Percentiles rank a stretch among this genome's conserved stretches.
Conservation (phyloP, 1,140 invertebrate genomes). For the Drosophila biarmipes region DNA sequence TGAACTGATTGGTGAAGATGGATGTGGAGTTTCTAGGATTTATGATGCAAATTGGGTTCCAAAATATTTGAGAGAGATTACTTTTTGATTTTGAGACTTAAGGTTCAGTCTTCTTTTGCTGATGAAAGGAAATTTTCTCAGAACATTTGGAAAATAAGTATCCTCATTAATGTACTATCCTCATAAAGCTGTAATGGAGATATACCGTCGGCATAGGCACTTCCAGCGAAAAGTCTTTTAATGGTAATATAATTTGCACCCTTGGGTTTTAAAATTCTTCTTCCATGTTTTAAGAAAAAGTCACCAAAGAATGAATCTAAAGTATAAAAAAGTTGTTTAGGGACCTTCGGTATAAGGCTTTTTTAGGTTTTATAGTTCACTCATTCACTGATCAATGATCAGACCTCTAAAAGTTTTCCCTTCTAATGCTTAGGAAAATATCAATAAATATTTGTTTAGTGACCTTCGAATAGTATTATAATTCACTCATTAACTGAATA, state of each 20-base stretch:
- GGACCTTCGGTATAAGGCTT: background rate
- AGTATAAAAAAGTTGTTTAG: background rate
- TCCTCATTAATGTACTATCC: background rate
- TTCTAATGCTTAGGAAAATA: too few relatives aligned
- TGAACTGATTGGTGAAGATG: conserved; percentile 15
- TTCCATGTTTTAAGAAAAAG: background rate
- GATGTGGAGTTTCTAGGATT: conserved; percentile 1
- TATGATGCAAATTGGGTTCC: background rate
- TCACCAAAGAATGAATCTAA: background rate
- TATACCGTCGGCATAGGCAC: conserved; percentile 17
- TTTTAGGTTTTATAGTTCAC: too few relatives aligned
- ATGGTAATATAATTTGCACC: too few relatives aligned
- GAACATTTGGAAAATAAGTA: too few relatives aligned
- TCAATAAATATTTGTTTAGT: too few relatives aligned
- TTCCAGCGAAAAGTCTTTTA: too few relatives aligned
- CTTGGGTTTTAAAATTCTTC: background rate
- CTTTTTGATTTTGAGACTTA: background rate
- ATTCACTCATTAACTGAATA: background rate
- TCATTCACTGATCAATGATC: too few relatives aligned
- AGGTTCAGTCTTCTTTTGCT: background rate
- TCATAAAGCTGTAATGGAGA: too few relatives aligned
- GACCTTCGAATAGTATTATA: too few relatives aligned
- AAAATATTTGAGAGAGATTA: background rate
- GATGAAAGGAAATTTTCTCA: too few relatives aligned
- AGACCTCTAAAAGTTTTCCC: too few relatives aligned